Evolutionary conservation across 2,113 vertebrate genomes (phyloP).

Genomic region (Poeciliopsis prolifica): DNA sequence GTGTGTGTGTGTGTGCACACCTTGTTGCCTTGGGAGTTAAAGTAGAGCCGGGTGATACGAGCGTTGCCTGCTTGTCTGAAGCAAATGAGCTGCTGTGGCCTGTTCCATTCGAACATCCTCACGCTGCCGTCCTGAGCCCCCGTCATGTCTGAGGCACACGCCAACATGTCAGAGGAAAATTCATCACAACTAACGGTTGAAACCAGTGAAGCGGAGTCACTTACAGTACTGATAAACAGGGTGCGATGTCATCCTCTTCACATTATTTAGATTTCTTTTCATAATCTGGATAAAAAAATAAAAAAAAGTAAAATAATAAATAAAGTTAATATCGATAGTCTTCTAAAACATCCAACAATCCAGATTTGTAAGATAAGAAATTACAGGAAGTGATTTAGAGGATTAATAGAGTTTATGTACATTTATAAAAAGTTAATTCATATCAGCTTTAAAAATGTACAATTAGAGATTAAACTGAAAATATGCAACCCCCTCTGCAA

Average conservation of each 20-base stretch:
- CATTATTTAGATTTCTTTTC: slow-evolving; percentile 97
- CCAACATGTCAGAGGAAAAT: slow-evolving; percentile 2
- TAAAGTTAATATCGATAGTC: not conserved
- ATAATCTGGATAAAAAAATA: slow-evolving; percentile 85
- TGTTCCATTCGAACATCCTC: slow-evolving; percentile 98
- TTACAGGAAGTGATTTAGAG: too few species aligned
- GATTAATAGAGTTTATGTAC: too few species aligned
- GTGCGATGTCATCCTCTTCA: slow-evolving; percentile 98
- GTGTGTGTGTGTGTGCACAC: slow-evolving; percentile 61
- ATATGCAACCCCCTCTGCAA: not conserved
- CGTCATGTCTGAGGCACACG: slow-evolving; percentile 86
- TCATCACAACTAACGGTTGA: too few species aligned
- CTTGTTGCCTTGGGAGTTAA: slow-evolving; percentile 98
- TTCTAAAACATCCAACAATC: not conserved
- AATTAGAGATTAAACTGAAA: not conserved
- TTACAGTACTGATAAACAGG: slow-evolving; percentile 98
- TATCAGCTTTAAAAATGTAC: not conserved
- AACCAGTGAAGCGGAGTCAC: slow-evolving; percentile 59
- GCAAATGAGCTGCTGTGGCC: slow-evolving; percentile 95
- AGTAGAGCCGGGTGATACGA: slow-evolving; percentile 94
- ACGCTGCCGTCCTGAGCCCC: slow-evolving; percentile 98
- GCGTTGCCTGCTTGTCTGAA: slow-evolving; percentile 97
- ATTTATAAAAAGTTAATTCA: not conserved
- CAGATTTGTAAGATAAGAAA: not conserved
- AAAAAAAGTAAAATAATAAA: slow-evolving; percentile 3